Base-by-base conservation (phyloP, 2,888 invertebrate genomes). In the Dioctria linearis region DNA sequence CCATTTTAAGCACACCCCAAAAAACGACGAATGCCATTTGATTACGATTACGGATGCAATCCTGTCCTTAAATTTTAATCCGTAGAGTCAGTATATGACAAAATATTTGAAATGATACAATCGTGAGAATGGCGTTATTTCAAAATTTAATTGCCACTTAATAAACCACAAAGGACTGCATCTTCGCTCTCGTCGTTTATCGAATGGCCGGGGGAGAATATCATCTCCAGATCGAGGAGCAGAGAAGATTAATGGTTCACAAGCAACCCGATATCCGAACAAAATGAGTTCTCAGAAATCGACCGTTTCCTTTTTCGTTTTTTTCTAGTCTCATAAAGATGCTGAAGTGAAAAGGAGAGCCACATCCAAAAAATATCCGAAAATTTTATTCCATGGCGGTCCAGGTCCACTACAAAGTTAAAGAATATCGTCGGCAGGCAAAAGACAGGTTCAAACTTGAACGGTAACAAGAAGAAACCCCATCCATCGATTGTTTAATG, bases 281-380 rank as follows among this genome's bases (percentile, higher is more conserved):
- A 73, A 57, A 73, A 73, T 73, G 57, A 73, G 73, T 73, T 73
- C 73, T 57, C 73, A 59, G 73, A 73, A 73, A 11, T 71, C 11
- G 57, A 54, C 25, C n/a, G 43, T 73, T 13, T 25, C n/a, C 40
- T 66, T 73, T 73, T 73, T 49, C 13, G 46, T 67, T 13, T 57
- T 40, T 5, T 43, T 57, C 25, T 42, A 73, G 40, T 57, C 54
- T 73, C 59, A 73, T 73, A 59, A 73, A 57, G 73, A 73, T 73
- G 57, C 73, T 57, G 57, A 25, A 2, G 1, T 25, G 25, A 73
- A 69, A 69, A 69, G 73, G 73, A 25, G 25, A 59, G 73, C 57
- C 73, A 40, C 25, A 37, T 13, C 43, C 40, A 9, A 73, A 9
- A 73, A 59, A 40, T 8, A 59, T 9, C 69, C 51, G 13, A 69